These are phyloP conservation scores for Drosophila eohydei DNA, from an alignment of 2,888 invertebrate genomes.

Conservation along the genomic window DNA sequence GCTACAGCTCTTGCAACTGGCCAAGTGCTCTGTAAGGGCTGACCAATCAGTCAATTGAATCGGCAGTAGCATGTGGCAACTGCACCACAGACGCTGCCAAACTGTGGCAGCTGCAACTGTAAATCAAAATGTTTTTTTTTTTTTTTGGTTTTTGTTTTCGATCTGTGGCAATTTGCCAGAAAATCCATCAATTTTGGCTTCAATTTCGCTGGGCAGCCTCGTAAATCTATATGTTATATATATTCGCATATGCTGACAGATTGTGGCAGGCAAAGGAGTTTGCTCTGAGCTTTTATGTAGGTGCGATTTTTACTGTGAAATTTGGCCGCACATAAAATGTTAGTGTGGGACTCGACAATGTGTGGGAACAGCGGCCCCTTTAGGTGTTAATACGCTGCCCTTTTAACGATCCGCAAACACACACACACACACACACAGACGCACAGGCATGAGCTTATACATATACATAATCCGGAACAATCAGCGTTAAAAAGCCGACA, in stretches of 20 bases:
- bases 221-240: constrained; percentile 36
- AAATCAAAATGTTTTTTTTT: constrained; percentile 23
- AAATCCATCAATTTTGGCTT: constrained; percentile 56
- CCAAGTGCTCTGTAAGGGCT: constrained; percentile 15
- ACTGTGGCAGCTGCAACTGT: constrained; percentile 6
- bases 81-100: neutral
- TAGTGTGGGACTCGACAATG: constrained; percentile 34
- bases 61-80: constrained; percentile 12
- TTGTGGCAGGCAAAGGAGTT: constrained; percentile 24
- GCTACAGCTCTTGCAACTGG: constrained; percentile 26
- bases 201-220: constrained; percentile 3
- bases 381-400: constrained; percentile 62
- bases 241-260: constrained; percentile 40
- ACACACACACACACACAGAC: neutral
- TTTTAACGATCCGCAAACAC: constrained; percentile 34
- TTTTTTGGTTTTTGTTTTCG: neutral
- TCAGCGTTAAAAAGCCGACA: constrained; percentile 66
- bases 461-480: constrained; percentile 60
- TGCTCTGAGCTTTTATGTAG: constrained; percentile 36
- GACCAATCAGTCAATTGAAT: constrained; percentile 25
- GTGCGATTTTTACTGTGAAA: constrained; percentile 61
- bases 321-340: constrained; percentile 35
- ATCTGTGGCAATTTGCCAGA: constrained; percentile 21
- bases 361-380: constrained; percentile 46
- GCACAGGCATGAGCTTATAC: neutral